phyloP scores from a whole-genome alignment of 2,888 invertebrate species.

The Slavum lentiscoides region DNA sequence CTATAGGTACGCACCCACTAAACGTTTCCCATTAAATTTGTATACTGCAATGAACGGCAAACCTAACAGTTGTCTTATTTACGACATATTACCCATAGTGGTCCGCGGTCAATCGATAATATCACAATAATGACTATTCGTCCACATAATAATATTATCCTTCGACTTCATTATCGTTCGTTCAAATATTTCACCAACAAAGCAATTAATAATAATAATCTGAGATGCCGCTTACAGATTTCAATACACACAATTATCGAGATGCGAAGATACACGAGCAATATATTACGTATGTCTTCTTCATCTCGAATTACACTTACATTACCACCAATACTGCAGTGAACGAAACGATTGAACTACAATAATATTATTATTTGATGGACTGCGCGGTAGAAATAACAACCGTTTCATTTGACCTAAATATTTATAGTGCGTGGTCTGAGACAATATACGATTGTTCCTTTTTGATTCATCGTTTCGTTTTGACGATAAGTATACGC shows the following conservation, averaged over 20 bases:
- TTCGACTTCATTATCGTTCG: background rate
- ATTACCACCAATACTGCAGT: background rate
- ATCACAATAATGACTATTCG: background rate
- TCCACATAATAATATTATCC: no score
- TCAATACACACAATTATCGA: background rate
- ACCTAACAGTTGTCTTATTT: no score
- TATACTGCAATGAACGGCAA: no score
- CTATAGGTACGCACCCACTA: no score
- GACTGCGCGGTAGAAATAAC: background rate
- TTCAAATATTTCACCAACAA: conserved; percentile 6
- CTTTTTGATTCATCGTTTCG: background rate
- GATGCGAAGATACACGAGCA: no score
- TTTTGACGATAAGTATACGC: background rate
- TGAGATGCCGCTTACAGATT: conserved; percentile 32
- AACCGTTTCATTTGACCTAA: background rate
- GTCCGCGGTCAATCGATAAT: background rate
- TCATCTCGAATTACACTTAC: no score
- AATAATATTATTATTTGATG: background rate
- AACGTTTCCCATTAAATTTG: no score
- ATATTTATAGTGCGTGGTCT: background rate
- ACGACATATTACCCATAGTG: no score
- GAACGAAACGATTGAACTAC: conserved; percentile 13
- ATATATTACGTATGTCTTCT: no score
- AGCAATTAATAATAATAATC: conserved; percentile 15
- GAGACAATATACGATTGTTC: background rate